Percentiles rank a stretch among this genome's conserved stretches.
Evolutionary conservation across 2,888 invertebrate species (phyloP).

Genomic region (Andrena bicolor): DNA sequence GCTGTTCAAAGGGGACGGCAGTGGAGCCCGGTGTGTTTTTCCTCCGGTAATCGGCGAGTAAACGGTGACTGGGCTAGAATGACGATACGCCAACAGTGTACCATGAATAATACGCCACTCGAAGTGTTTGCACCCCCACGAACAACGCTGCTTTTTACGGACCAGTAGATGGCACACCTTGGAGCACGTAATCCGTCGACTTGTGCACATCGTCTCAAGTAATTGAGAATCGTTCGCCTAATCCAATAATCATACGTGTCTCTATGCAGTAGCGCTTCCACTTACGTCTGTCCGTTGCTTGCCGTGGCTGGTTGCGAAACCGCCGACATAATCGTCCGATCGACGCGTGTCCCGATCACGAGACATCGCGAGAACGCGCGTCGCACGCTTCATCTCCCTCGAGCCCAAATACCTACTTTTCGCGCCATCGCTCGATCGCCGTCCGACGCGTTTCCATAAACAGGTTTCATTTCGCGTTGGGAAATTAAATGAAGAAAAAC

Average conservation of each 20-base stretch:
- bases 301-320: neutral
- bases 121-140: neutral
- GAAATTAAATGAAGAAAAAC: neutral
- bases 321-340: constrained; percentile 18
- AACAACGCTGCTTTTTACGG: constrained; percentile 5
- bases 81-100: neutral
- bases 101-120: neutral
- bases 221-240: constrained; percentile 18
- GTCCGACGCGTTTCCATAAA: neutral
- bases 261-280: constrained; percentile 19
- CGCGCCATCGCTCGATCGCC: constrained; percentile 35
- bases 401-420: neutral
- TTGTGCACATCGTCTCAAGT: neutral
- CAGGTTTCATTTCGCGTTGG: neutral
- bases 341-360: constrained; percentile 51
- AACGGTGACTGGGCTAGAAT: neutral
- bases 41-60: neutral
- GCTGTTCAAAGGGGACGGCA: neutral
- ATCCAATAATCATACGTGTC: neutral
- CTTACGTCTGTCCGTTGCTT: constrained; percentile 24
- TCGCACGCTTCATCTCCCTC: constrained; percentile 20
- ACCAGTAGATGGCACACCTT: neutral
- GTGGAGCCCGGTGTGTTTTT: neutral
- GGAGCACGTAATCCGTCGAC: constrained; percentile 15
- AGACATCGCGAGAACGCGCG: constrained; percentile 56